A percentile compares a stretch with the other conserved stretches of the same genome.
phyloP scores from a whole-genome alignment of 2,888 invertebrate genomes.

The Troglohyphantes excavatus region DNA sequence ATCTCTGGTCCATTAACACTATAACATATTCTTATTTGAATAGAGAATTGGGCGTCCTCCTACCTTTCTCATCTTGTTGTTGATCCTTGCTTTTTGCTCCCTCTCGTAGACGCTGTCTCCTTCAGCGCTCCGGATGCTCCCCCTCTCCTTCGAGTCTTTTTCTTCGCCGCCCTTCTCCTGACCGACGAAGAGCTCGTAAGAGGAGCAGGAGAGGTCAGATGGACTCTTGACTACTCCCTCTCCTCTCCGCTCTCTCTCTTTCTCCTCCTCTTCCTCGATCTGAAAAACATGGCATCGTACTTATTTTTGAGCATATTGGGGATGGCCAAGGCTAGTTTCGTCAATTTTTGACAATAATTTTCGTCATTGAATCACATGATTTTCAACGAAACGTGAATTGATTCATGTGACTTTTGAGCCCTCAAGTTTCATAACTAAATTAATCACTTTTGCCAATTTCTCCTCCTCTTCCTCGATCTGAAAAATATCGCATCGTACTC shows the following conservation, averaged over 20 bases:
- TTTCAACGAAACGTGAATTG: no score
- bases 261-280: constrained; percentile 66
- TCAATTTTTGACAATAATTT: no score
- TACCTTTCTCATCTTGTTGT: constrained; percentile 92
- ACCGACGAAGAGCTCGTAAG: constrained; percentile 94
- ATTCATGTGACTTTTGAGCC: no score
- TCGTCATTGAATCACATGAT: no score
- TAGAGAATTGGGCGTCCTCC: constrained; percentile 83
- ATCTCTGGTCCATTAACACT: no score
- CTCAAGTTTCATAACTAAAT: no score
- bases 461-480: constrained; percentile 68
- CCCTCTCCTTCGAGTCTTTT: constrained; percentile 90
- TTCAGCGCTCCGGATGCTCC: constrained; percentile 92
- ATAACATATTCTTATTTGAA: no score
- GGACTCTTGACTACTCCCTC: constrained; percentile 90
- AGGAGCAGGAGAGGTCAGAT: constrained; percentile 94
- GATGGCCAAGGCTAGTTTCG: no score
- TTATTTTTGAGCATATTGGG: no score
- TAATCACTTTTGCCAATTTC: no score
- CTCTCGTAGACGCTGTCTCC: constrained; percentile 83
- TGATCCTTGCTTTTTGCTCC: constrained; percentile 81
- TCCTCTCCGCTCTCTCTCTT: constrained; percentile 73
- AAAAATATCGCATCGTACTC: neutral
- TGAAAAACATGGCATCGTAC: neutral
- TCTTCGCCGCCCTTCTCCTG: constrained; percentile 94